Base-by-base conservation (phyloP, 2,113 vertebrate genomes). In the Equus przewalskii region DNA sequence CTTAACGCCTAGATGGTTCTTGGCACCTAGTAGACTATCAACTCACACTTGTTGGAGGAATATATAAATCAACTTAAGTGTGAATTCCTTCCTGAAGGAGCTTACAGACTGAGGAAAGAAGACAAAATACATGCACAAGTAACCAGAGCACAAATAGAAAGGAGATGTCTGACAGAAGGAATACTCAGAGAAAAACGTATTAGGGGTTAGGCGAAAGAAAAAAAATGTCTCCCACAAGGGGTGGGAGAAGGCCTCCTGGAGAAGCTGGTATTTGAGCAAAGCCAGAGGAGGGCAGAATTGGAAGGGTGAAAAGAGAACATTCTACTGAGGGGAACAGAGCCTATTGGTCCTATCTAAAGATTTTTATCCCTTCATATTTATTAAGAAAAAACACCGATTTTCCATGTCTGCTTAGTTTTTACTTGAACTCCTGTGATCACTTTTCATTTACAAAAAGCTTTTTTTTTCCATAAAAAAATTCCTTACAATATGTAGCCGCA, bases 401-500 rank as follows among this genome's bases (percentile, higher is more conserved):
- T 93, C 11, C 28, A 89, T 44, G 33, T 82, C 41, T 94, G 33
- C 26, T 96, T 95, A 78, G 36, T 72, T 97, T 97, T 93, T 78
- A 85, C 44, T 95, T 95, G 67, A 95, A 90, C 44, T 95, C 22
- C 28, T 94, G 16, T 88, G 83, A 92, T 65, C 49, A 67, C 82
- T 46, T 96, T 82, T 83, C 58, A 14, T 36, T 83, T 44, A 75
- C 33, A 26, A 92, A 91, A 88, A 91, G 21, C 1, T 70, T 73
- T 33, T 44, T 44, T 19, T 1, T 7, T 4, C n/a, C 30, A 62
- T 64, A 90, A 81, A 91, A 91, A 85, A 91, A 91, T 33, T 44
- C 44, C 58, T 86, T 93, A 96, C 94, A 98, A 96, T 95, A 88
- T 94, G 90, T 96, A 95, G 94, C 69, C 6, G 10, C 76, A 82